Conservation (phyloP, 2,113 vertebrate species). For the Cyanoramphus novaezelandiae region DNA sequence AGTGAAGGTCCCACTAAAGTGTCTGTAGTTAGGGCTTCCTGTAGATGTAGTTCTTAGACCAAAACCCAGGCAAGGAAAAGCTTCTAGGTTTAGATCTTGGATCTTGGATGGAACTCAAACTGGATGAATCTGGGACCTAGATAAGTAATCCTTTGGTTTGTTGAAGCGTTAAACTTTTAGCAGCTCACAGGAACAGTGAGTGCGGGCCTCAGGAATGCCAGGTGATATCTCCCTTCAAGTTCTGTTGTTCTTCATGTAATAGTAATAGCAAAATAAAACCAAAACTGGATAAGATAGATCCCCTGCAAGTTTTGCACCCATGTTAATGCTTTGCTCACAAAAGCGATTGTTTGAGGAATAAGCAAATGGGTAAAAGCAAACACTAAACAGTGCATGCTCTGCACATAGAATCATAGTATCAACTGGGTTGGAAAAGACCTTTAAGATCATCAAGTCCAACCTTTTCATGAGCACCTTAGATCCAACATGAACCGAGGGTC, state of each 20-base stretch:
- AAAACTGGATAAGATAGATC: not conserved
- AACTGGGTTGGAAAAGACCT: not conserved
- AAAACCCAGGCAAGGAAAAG: not conserved
- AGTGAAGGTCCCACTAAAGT: not conserved
- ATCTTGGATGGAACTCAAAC: not conserved
- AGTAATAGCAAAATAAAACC: not conserved
- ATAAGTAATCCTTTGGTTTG: not conserved
- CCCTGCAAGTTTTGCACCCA: not conserved
- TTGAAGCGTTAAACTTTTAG: not conserved
- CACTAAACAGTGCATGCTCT: rapidly evolving
- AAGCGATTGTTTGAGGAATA: not conserved
- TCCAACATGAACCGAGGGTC: not conserved
- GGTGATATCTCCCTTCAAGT: not conserved
- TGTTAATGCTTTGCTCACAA: not conserved
- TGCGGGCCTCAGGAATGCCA: not conserved
- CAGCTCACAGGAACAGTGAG: not conserved
- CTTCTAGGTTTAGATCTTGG: not conserved
- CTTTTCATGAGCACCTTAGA: not conserved
- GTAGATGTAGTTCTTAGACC: not conserved
- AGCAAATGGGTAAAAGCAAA: not conserved
- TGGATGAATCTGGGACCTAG: not conserved
- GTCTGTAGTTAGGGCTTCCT: not conserved
- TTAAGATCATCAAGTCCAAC: not conserved
- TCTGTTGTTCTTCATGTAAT: not conserved
- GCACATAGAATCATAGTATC: not conserved